These are phyloP conservation scores for Isichthys henryi DNA, from an alignment of 2,113 vertebrate genomes.

Conservation along the genomic window DNA sequence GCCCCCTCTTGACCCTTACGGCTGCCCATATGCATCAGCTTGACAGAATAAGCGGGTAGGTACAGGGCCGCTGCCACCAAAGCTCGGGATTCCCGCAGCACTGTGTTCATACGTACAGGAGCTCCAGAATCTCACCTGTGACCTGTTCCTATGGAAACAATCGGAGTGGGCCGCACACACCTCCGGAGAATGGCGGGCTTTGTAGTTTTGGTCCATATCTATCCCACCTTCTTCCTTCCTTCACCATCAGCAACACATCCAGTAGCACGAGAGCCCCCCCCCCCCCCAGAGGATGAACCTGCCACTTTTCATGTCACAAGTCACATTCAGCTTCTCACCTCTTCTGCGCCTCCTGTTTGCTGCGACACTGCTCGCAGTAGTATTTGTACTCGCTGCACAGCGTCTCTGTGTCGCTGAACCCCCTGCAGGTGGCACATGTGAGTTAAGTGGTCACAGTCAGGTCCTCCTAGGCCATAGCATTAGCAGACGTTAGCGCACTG, in stretches of 20 bases:
- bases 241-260: neutral
- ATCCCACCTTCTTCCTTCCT: neutral
- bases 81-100: neutral
- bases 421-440: conserved; percentile 53
- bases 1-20: neutral
- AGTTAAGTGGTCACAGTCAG: neutral
- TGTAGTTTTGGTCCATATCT: neutral
- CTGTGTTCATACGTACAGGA: neutral
- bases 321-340: conserved; percentile 54
- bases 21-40: neutral
- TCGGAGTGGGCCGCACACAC: neutral
- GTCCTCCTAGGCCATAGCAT: neutral
- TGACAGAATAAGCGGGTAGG: neutral
- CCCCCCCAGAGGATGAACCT: neutral
- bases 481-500: neutral
- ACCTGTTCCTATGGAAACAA: neutral
- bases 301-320: neutral
- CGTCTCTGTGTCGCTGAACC: conserved; percentile 89
- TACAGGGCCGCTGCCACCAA: neutral
- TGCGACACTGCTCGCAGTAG: conserved; percentile 89
- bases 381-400: conserved; percentile 89
- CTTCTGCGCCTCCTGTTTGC: conserved; percentile 91
- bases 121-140: neutral
- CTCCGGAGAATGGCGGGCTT: neutral
- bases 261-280: neutral